Base-by-base conservation (phyloP, 2,888 invertebrate genomes). In the Willowsia nigromaculata region DNA sequence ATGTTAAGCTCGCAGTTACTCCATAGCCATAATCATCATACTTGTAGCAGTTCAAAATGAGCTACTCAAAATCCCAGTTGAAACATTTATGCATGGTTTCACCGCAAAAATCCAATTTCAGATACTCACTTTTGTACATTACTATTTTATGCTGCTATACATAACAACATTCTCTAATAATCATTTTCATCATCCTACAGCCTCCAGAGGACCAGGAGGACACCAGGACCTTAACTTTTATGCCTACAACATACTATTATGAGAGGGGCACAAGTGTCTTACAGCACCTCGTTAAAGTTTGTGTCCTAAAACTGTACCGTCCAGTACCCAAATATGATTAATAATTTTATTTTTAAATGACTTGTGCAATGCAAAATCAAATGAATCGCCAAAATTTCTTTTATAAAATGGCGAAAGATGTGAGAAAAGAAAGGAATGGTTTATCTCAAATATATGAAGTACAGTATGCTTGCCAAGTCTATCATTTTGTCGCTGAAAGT, bases 91-190 rank as follows among this genome's bases (percentile, higher is more conserved):
- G 89, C 81, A 89, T 81, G 89, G 85, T 37, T 68, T 84, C 80
- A 68, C 65, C 83, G 65, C 62, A 85, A 89, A 88, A 89, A 89
- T 89, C 89, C 85, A 89, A 89, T 89, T 89, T 89, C 56, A 78
- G 78, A 59, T 76, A 50, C n/a, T n/a, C n/a, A n/a, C 13, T 76
- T 76, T 76, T 37, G 37, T 33, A 59, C 65, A 62, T 76, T 76
- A 85, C 84, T 65, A 68, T 85, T 78, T n/a, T 78, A 65, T 78
- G 53, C 18, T 78, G 11, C 37, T 43, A n/a, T n/a, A 47, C 81
- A 80, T 87, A 71, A 87, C 78, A 87, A 68, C 71, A 53, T 53
- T 47, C 56, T 27, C 50, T 81, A 80, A 87, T 87, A 87, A 87
- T 81, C 80, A 87, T 87, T 71, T 71, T 9, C 68, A 86, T n/a